A percentile compares a stretch with the other conserved stretches of the same genome.
Conservation (phyloP, 2,113 vertebrate genomes). For the Arvicanthis niloticus region DNA sequence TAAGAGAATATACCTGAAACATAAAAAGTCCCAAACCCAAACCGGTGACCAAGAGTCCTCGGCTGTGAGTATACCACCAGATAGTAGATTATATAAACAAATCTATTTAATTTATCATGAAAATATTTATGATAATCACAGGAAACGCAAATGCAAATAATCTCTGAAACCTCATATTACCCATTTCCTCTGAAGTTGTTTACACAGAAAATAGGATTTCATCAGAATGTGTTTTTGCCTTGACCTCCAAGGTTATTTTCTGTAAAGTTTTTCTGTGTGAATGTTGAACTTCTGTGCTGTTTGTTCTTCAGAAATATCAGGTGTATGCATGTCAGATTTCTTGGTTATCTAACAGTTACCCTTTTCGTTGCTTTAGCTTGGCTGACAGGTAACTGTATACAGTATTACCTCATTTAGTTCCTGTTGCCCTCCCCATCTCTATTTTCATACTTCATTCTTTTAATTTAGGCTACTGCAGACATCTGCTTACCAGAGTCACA, state of each 20-base stretch:
- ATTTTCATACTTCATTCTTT: not conserved
- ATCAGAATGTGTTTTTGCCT: too few relatives aligned
- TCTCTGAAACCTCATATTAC: not conserved
- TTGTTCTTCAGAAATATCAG: too few relatives aligned
- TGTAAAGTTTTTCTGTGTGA: too few relatives aligned
- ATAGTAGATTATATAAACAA: not conserved
- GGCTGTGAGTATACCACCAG: not conserved
- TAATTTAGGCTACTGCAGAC: not conserved
- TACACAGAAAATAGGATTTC: not conserved
- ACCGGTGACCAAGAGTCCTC: not conserved
- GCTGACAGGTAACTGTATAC: not conserved
- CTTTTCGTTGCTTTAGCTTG: not conserved
- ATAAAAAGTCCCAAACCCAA: not conserved
- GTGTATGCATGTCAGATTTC: too few relatives aligned
- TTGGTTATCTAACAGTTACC: not conserved
- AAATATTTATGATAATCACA: not conserved
- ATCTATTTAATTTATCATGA: not conserved
- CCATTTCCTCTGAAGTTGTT: not conserved
- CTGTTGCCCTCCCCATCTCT: too few relatives aligned
- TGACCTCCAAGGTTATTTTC: not conserved
- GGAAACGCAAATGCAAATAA: not conserved
- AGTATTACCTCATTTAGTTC: not conserved
- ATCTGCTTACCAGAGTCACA: not conserved
- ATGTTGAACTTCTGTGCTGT: not conserved
- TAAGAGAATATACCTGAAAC: not conserved